Percentiles rank a stretch among this genome's conserved stretches.
These are phyloP conservation scores for Emydoidea blandingii DNA, from an alignment of 2,797 vertebrate genomes.

Conservation along the genomic window DNA sequence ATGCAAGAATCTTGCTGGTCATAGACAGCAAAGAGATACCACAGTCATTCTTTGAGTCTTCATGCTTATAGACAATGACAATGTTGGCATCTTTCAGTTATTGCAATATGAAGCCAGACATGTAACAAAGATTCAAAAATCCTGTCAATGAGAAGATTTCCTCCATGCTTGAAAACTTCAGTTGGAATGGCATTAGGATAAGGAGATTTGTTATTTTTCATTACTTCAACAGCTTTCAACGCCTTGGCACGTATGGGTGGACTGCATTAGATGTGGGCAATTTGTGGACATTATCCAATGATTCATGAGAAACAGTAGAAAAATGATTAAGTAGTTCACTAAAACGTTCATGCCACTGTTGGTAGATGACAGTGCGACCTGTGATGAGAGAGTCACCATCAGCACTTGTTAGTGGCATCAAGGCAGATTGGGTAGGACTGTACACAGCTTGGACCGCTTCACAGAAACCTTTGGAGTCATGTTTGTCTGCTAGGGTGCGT, in stretches of 20 bases:
- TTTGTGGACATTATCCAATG: background rate
- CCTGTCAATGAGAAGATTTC: background rate
- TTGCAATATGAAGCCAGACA: background rate
- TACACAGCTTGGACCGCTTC: background rate
- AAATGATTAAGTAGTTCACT: background rate
- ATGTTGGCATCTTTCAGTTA: background rate
- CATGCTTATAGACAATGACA: background rate
- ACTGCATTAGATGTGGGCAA: background rate
- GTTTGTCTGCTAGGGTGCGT: background rate
- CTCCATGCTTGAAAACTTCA: background rate
- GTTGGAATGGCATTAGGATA: background rate
- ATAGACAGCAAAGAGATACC: background rate
- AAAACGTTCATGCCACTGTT: background rate
- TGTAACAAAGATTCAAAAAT: background rate
- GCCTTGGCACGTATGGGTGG: background rate
- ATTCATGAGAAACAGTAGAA: background rate
- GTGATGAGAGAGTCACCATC: background rate
- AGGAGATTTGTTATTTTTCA: background rate
- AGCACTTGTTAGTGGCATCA: background rate
- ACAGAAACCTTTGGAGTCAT: background rate
- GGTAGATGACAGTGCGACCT: background rate
- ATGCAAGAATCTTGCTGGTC: background rate
- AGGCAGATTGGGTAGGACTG: background rate
- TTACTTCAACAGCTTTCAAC: background rate
- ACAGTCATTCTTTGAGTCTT: background rate